A percentile compares a stretch with the other conserved stretches of the same genome.
Conservation (phyloP, 2,888 invertebrate species). For the Apamea anceps region DNA sequence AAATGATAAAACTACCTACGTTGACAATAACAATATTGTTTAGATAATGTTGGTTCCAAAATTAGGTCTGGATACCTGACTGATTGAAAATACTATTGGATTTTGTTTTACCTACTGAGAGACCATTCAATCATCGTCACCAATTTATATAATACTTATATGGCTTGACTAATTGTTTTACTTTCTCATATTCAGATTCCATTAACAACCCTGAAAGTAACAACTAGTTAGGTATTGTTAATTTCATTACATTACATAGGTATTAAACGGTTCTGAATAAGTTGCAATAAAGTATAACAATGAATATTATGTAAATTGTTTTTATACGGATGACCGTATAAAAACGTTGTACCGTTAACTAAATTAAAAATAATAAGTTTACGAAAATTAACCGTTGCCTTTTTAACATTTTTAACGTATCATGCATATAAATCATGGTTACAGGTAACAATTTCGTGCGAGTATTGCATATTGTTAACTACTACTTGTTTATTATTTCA, state of each 20-base stretch:
- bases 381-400: conserved; percentile 49
- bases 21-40: not conserved
- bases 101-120: not conserved
- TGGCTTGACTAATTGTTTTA: not conserved
- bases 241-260: not conserved
- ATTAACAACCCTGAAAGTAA: not conserved
- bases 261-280: not conserved
- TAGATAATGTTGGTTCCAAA: not conserved
- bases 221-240: not conserved
- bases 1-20: not conserved
- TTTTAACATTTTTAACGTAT: conserved; percentile 57
- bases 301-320: conserved; percentile 35
- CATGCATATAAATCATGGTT: conserved; percentile 51
- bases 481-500: conserved; percentile 16
- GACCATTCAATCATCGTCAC: not conserved
- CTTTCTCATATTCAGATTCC: not conserved
- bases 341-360: conserved; percentile 21
- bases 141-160: conserved; percentile 2
- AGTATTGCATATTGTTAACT: conserved; percentile 36
- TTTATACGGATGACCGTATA: not conserved
- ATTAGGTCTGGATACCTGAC: not conserved
- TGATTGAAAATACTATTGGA: not conserved
- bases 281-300: conserved; percentile 10
- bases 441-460: conserved; percentile 48
- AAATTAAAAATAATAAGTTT: conserved; percentile 36